Conservation (phyloP, 2,888 invertebrate genomes). For the Epinotia nisella region DNA sequence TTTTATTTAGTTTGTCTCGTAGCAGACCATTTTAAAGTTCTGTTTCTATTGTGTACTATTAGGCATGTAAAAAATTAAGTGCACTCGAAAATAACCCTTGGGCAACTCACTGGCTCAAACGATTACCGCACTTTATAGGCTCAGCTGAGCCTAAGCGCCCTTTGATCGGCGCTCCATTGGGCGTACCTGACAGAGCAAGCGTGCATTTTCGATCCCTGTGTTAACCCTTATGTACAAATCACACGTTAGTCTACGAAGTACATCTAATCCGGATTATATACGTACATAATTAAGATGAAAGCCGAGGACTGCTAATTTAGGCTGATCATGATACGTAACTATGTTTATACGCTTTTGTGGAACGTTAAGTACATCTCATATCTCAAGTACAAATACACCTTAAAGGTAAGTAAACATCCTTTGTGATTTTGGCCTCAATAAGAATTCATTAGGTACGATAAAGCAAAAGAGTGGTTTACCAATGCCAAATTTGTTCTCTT, state of each 20-base stretch:
- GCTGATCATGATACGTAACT: constrained; percentile 2
- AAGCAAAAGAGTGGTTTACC: constrained; percentile 30
- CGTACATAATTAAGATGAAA: constrained; percentile 18
- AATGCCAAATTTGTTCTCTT: constrained; percentile 33
- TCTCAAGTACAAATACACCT: neutral
- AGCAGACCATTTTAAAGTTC: constrained; percentile 5
- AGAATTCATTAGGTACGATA: constrained; percentile 27
- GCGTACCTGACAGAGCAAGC: constrained; percentile 50
- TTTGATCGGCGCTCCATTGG: constrained; percentile 61
- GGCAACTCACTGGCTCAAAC: constrained; percentile 38
- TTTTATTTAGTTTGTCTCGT: constrained; percentile 16
- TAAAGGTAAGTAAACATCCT: neutral
- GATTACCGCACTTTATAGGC: constrained; percentile 57
- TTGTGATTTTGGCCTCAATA: constrained; percentile 27
- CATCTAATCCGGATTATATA: constrained; percentile 12
- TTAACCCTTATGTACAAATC: constrained; percentile 29
- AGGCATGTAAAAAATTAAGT: constrained; percentile 12
- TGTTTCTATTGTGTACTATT: neutral
- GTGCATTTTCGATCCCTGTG: constrained; percentile 44
- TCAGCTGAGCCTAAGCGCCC: constrained; percentile 51
- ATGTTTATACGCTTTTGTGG: neutral
- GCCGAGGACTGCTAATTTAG: neutral
- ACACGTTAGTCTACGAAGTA: constrained; percentile 25
- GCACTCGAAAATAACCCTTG: constrained; percentile 12
- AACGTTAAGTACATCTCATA: neutral